Percentiles rank a stretch among this genome's conserved stretches.
Conservation (phyloP, 2,888 invertebrate species). For the Allygus modestus region DNA sequence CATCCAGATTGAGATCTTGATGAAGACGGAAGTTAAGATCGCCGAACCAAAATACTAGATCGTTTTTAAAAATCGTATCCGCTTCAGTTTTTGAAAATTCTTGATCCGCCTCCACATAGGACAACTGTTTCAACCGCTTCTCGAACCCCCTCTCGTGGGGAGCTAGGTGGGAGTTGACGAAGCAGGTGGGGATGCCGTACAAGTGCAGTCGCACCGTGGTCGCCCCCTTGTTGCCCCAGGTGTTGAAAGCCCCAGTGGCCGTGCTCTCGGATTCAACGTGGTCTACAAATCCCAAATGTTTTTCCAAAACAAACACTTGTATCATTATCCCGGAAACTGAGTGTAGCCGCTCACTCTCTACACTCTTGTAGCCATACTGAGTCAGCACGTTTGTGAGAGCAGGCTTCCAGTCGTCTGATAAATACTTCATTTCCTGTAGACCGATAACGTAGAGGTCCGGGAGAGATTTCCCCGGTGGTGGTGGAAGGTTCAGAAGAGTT, state of each 20-base stretch:
- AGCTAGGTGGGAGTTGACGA: background rate
- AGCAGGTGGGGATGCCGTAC: background rate
- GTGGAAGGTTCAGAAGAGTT: conserved; percentile 14
- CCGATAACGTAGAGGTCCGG: conserved; percentile 13
- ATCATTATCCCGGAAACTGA: background rate
- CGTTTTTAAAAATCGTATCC: conserved; percentile 19
- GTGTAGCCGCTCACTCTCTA: background rate
- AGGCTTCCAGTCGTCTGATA: background rate
- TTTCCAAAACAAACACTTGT: conserved; percentile 3
- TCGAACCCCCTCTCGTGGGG: background rate
- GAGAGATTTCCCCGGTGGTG: background rate
- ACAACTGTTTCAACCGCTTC: background rate
- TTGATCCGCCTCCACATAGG: background rate
- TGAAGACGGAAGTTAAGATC: conserved; percentile 25
- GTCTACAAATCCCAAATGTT: background rate
- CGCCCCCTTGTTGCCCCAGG: conserved; percentile 4
- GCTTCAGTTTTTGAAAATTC: background rate
- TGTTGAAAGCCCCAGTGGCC: background rate
- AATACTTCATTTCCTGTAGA: background rate
- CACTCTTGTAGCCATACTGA: background rate
- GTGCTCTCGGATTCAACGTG: background rate
- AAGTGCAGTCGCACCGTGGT: background rate
- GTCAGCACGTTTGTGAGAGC: background rate
- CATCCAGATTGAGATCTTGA: background rate
- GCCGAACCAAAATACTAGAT: conserved; percentile 11